Evolutionary conservation across 2,888 invertebrate genomes (phyloP), one percentile per base, ranked within the genome.

Genomic region (Heliconius hortense): DNA sequence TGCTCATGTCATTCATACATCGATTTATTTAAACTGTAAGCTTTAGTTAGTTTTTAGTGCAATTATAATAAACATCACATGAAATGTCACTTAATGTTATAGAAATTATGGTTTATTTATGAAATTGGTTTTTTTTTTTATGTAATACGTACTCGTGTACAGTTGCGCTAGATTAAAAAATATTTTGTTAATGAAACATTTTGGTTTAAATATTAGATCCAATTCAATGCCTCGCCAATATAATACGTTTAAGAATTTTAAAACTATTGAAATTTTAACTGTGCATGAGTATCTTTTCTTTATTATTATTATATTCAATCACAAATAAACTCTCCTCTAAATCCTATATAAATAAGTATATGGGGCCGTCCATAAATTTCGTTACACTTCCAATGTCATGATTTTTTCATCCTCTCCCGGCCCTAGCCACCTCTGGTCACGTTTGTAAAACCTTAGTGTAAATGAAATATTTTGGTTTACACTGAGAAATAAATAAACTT

Each of bases 1-100:
- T 89, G 91, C 91, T 92, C 92, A 92, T 90, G 82, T 88, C 85
- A 85, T 84, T 80, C 84, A 83, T 86, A 90, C 92, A 92, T 90
- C 92, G 92, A 92, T 87, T 80, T 88, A 86, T 83, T 86, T 84
- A 69, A 77, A 76, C 74, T 83, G 68, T 77, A 80, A 79, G 75
- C 70, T 79, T 78, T 80, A 80, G 77, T 77, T 81, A 78, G 76
- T 71, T 74, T 75, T 81, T 83, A 77, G 78, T 80, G 82, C 81
- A 81, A 82, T 82, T 82, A 80, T 81, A 56, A 81, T 81, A 59
- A 21, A 79, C 82, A 82, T 82, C 82, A 82, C 82, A 81, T 60
- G 62, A 62, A 63, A 59, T 75, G 59, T 74, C 53, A 74, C 69
- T 69, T 56, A 4, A n/a, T 66, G 13, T 28, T n/a, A 53, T 56